These are phyloP conservation scores for Ondatra zibethicus DNA, from an alignment of 2,113 vertebrate genomes.

Conservation along the genomic window DNA sequence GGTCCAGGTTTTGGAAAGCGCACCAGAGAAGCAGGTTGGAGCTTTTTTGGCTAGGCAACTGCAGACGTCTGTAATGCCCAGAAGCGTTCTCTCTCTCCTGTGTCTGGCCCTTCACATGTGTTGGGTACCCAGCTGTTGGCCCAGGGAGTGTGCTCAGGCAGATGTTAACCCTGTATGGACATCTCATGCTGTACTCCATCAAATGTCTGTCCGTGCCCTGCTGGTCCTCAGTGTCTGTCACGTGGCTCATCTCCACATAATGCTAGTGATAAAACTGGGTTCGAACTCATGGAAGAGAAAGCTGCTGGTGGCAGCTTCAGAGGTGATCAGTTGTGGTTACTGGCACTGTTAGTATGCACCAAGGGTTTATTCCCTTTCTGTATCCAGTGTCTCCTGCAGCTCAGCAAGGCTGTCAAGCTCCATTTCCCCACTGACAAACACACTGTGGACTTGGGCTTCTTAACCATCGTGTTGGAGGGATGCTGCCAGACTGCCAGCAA, in stretches of 20 bases:
- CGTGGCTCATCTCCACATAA: background rate
- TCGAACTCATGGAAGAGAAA: background rate
- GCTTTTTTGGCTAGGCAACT: background rate
- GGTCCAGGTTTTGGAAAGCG: background rate
- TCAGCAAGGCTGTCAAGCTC: background rate
- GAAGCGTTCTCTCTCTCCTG: fast-evolving
- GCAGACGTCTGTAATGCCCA: too few relatives aligned
- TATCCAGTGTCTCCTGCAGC: background rate
- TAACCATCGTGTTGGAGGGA: fast-evolving
- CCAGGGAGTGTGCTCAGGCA: background rate
- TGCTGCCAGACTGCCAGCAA: too few relatives aligned
- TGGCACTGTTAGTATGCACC: background rate
- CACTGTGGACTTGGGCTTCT: background rate
- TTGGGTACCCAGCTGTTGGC: background rate
- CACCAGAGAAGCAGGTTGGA: background rate
- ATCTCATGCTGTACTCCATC: fast-evolving
- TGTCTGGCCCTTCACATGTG: background rate
- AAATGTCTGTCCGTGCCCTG: background rate
- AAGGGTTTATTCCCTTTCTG: fast-evolving
- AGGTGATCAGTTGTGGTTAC: background rate
- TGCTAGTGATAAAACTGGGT: background rate
- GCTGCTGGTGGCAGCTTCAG: too few relatives aligned
- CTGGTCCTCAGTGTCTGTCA: background rate
- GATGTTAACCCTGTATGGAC: background rate
- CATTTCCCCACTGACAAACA: fast-evolving